These are phyloP conservation scores for Columba livia DNA, from an alignment of 2,113 vertebrate species.

Conservation along the genomic window DNA sequence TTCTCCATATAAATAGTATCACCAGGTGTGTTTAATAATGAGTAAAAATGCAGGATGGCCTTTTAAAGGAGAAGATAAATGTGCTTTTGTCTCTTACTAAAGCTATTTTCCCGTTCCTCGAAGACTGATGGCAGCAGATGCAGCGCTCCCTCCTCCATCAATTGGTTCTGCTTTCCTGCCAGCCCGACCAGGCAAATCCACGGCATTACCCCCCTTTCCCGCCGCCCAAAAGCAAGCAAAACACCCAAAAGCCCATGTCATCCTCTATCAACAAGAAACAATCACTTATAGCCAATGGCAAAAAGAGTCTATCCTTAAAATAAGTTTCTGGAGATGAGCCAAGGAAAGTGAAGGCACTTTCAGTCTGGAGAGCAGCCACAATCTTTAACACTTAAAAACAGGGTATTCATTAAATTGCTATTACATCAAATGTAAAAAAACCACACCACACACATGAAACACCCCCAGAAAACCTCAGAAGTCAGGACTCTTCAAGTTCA, in stretches of 20 bases:
- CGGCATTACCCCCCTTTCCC: background rate
- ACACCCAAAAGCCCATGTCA: background rate
- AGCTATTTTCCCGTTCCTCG: background rate
- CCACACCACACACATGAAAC: background rate
- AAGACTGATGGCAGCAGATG: constrained; percentile 76
- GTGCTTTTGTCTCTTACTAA: constrained; percentile 44
- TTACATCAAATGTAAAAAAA: background rate
- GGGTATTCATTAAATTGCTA: constrained; percentile 13
- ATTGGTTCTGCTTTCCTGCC: constrained; percentile 61
- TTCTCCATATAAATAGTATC: background rate
- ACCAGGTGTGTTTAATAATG: background rate
- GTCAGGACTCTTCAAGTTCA: constrained; percentile 15
- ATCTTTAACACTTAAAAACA: background rate
- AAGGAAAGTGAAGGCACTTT: constrained; percentile 53
- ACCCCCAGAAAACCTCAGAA: background rate
- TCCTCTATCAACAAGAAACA: background rate
- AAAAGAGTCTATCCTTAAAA: constrained; percentile 5
- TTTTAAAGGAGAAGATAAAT: background rate
- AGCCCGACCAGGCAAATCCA: constrained; percentile 11
- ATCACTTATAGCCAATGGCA: background rate
- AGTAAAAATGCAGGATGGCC: background rate
- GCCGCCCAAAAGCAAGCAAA: background rate
- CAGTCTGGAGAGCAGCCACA: constrained; percentile 58
- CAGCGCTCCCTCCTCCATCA: background rate
- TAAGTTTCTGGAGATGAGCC: constrained; percentile 42